Base-by-base conservation (phyloP, 2,888 invertebrate species). In the Lydus trimaculatus region DNA sequence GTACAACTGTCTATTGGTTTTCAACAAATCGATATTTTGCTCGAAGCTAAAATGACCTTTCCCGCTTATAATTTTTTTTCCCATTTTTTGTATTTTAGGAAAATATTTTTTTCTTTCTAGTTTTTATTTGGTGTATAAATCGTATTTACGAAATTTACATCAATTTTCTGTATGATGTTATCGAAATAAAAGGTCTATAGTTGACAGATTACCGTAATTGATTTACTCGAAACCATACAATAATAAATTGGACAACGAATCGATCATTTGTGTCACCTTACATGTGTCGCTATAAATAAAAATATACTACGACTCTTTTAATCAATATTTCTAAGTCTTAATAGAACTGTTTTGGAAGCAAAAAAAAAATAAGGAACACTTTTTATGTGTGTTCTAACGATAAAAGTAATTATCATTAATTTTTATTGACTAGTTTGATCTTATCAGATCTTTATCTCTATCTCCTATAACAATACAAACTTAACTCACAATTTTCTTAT, bases 231-330 rank as follows among this genome's bases (percentile, higher is more conserved):
- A 28, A 52, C 31, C 56, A 36, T 23, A 43, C 48, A 20, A 63
- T 61, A 69, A 65, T 69, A 69, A 65, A 65, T 65, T 67, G 64
- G 56, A 36, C 61, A 63, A 43, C 33, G 58, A 65, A 69, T 69
- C 69, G 63, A 65, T 65, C 69, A 69, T 69, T 36, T 56, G 59
- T 63, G 63, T 63, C 65, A 59, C 58, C 48, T 63, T 56, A 61
- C 20, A 52, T 33, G 62, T 69, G 65, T 60, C 65, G 25, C 25
- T 59, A 25, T 56, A 63, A 69, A 69, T 69, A 66, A 69, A 69
- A 66, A 56, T 56, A 56, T 56, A 56, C 28, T 7, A 28, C 56
- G 13, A 28, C 2, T 56, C 1, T 56, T 56, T 28, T 28, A 23
- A 56, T 56, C 56, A 56, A 56, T 56, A 28, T 56, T 56, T 11